phyloP scores from a whole-genome alignment of 2,888 invertebrate species.

The Unio delphinus region DNA sequence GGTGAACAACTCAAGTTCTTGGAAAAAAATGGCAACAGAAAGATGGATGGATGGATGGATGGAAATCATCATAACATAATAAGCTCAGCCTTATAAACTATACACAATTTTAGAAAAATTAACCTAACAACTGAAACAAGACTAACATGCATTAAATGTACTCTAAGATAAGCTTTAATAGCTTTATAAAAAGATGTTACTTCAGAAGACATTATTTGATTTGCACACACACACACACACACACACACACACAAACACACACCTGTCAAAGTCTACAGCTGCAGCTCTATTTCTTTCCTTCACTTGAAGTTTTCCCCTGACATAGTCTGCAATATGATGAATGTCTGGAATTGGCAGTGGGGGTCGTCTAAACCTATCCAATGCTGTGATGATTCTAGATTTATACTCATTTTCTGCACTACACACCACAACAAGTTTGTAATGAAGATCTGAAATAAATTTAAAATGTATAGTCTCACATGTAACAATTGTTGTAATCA shows the following conservation, averaged over 20 bases:
- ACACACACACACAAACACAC: not conserved
- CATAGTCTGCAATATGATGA: conserved; percentile 5
- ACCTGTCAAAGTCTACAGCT: conserved; percentile 23
- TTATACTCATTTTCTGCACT: conserved; percentile 55
- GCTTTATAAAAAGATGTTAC: not conserved
- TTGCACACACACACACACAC: too few species aligned
- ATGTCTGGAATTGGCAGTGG: conserved; percentile 11
- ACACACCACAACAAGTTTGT: conserved; percentile 56
- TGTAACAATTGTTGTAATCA: too few species aligned
- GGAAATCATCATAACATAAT: too few species aligned
- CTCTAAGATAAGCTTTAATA: not conserved
- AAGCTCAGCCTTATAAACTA: too few species aligned
- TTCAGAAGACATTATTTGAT: not conserved
- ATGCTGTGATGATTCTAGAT: conserved; percentile 53
- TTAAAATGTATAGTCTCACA: not conserved
- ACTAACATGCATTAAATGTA: too few species aligned
- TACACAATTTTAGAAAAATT: too few species aligned
- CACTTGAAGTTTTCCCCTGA: conserved; percentile 17
- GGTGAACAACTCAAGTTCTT: too few species aligned
- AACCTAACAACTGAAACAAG: too few species aligned
- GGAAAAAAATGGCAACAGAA: too few species aligned
- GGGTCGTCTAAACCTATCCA: conserved; percentile 22
- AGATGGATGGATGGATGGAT: too few species aligned
- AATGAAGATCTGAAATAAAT: conserved; percentile 21
- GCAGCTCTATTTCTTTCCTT: conserved; percentile 13